These are phyloP conservation scores for Myotis pilosus DNA, from an alignment of 2,797 vertebrate species.

Conservation along the genomic window DNA sequence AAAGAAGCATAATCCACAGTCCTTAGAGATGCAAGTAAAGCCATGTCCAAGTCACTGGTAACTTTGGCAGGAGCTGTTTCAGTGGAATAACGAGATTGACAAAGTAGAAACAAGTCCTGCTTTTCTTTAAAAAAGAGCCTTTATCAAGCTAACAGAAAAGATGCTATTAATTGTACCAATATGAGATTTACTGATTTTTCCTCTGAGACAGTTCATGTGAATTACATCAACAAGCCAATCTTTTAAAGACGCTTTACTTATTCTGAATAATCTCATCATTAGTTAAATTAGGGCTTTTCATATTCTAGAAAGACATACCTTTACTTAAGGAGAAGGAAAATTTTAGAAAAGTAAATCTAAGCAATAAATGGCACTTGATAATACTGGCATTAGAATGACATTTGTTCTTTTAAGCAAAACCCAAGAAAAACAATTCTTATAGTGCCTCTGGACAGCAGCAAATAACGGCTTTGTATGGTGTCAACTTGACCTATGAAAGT, in stretches of 20 bases:
- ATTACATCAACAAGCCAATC: conserved; percentile 55
- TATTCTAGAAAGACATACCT: neutral
- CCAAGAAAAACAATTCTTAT: neutral
- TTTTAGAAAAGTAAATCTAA: conserved; percentile 33
- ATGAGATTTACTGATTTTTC: conserved; percentile 69
- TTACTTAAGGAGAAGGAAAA: neutral
- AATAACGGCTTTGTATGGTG: neutral
- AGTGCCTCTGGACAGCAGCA: neutral
- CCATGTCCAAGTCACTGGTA: neutral
- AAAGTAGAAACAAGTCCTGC: neutral
- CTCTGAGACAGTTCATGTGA: conserved; percentile 60
- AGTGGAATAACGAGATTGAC: neutral
- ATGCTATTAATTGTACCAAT: conserved; percentile 48
- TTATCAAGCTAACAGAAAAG: conserved; percentile 20
- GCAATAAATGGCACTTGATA: neutral
- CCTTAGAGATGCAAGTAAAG: neutral
- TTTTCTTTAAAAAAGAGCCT: neutral
- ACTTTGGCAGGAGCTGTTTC: neutral
- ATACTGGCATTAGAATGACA: neutral
- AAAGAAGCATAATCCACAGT: neutral
- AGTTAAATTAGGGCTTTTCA: neutral
- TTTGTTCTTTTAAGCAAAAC: neutral
- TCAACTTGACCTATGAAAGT: neutral
- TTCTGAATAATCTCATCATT: conserved; percentile 62
- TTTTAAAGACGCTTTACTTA: neutral